phyloP scores from a whole-genome alignment of 2,888 invertebrate genomes.

The Coleophora flavipennella region DNA sequence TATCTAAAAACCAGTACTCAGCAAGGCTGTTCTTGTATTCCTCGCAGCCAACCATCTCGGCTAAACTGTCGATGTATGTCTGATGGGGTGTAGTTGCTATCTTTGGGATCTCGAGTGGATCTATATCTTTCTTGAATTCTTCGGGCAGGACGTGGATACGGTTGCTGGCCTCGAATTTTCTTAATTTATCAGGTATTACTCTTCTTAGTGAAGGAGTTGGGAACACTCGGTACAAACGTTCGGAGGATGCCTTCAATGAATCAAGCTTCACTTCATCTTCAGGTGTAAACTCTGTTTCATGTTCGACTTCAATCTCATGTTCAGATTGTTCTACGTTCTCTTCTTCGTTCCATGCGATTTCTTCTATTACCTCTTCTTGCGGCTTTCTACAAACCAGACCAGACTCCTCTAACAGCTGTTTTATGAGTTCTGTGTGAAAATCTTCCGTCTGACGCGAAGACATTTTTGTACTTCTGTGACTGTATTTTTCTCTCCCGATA shows the following conservation, averaged over 20 bases:
- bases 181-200: slow-evolving; percentile 37
- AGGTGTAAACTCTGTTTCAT: slow-evolving; percentile 13
- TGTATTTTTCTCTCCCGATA: too few relatives aligned
- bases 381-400: too few relatives aligned
- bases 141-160: slow-evolving; percentile 48
- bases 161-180: slow-evolving; percentile 41
- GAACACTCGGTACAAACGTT: slow-evolving; percentile 34
- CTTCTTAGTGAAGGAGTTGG: slow-evolving; percentile 47
- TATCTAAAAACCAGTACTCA: slow-evolving; percentile 69
- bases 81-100: slow-evolving; percentile 39
- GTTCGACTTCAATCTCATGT: slow-evolving; percentile 21
- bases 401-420: too few relatives aligned
- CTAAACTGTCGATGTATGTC: slow-evolving; percentile 54
- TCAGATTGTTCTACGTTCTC: too few relatives aligned
- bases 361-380: too few relatives aligned
- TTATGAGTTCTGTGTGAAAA: too few relatives aligned
- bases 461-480: too few relatives aligned
- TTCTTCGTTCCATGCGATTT: too few relatives aligned
- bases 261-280: slow-evolving; percentile 21
- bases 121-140: slow-evolving; percentile 38
- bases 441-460: too few relatives aligned
- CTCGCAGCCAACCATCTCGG: slow-evolving; percentile 44
- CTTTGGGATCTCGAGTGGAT: slow-evolving; percentile 44
- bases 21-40: slow-evolving; percentile 50
- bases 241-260: slow-evolving; percentile 18